These are phyloP conservation scores for Plodia interpunctella DNA, from an alignment of 1,140 invertebrate species.

Conservation along the genomic window DNA sequence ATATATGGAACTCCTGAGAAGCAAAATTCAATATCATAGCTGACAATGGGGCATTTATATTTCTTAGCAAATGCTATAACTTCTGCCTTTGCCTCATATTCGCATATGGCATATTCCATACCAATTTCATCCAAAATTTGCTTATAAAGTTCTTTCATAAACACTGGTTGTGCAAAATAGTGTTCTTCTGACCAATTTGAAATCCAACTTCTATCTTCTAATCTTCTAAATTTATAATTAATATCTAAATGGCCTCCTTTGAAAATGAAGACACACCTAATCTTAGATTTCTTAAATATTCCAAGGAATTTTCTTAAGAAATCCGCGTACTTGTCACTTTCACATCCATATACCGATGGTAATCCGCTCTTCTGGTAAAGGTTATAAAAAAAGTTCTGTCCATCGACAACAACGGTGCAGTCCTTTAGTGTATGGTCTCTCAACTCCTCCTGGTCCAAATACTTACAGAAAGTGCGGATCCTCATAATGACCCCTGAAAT, in stretches of 20 bases:
- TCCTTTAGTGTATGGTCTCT: conserved; percentile 19
- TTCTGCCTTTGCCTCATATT: conserved; percentile 30
- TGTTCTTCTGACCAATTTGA: not conserved
- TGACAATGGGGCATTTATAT: conserved; percentile 37
- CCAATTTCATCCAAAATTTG: conserved; percentile 39
- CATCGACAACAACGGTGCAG: conserved; percentile 39
- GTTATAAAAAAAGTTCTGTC: conserved; percentile 37
- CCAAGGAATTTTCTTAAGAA: conserved; percentile 25
- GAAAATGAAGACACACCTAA: conserved; percentile 43
- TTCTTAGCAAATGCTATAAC: conserved; percentile 34
- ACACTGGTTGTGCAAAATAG: conserved; percentile 20
- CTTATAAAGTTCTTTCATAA: conserved; percentile 28
- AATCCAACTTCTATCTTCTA: conserved; percentile 4
- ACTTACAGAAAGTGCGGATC: conserved; percentile 6
- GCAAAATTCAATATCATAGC: conserved; percentile 32
- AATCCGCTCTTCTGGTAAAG: conserved; percentile 23
- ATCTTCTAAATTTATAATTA: conserved; percentile 14
- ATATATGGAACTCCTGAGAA: conserved; percentile 34
- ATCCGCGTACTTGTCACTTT: conserved; percentile 32
- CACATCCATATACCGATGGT: conserved; percentile 26
- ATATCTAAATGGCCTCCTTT: conserved; percentile 36
- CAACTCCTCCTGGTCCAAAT: conserved; percentile 1
- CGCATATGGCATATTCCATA: conserved; percentile 29
- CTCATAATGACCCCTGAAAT: not conserved
- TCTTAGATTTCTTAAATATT: conserved; percentile 36